Conservation (phyloP, 2,888 invertebrate genomes). For the Tachina lurida region DNA sequence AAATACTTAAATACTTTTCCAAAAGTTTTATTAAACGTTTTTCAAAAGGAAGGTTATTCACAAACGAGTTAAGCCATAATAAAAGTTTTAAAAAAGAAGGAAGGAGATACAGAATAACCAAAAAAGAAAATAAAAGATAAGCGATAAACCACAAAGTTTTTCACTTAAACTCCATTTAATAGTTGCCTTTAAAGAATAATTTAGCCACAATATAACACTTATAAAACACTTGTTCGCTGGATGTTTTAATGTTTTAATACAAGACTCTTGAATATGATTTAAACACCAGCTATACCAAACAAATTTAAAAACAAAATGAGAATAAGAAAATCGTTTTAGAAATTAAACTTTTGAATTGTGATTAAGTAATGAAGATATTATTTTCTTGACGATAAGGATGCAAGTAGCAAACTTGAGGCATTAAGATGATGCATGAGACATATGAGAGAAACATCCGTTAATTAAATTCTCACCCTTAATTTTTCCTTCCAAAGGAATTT, state of each 20-base stretch:
- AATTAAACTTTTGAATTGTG: not conserved
- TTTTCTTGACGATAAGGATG: not conserved
- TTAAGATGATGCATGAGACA: not conserved
- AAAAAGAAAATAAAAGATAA: not conserved
- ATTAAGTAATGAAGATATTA: not conserved
- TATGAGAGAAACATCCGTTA: no score
- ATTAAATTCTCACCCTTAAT: no score
- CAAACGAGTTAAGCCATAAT: constrained; percentile 28
- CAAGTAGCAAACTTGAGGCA: not conserved
- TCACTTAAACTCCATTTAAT: constrained; percentile 46
- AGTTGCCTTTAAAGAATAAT: constrained; percentile 9
- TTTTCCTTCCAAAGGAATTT: no score
- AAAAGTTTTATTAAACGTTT: constrained; percentile 39
- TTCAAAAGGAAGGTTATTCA: constrained; percentile 46
- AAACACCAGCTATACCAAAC: not conserved
- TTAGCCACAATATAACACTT: not conserved
- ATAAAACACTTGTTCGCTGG: constrained; percentile 18
- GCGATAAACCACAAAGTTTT: constrained; percentile 50
- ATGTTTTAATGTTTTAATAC: not conserved
- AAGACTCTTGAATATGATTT: not conserved
- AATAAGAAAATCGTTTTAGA: constrained; percentile 1
- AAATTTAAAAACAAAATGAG: not conserved
- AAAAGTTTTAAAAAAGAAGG: not conserved
- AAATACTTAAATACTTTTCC: not conserved
- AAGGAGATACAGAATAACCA: no score